Base-by-base conservation (phyloP, 2,797 vertebrate genomes). In the Notolabrus celidotus region DNA sequence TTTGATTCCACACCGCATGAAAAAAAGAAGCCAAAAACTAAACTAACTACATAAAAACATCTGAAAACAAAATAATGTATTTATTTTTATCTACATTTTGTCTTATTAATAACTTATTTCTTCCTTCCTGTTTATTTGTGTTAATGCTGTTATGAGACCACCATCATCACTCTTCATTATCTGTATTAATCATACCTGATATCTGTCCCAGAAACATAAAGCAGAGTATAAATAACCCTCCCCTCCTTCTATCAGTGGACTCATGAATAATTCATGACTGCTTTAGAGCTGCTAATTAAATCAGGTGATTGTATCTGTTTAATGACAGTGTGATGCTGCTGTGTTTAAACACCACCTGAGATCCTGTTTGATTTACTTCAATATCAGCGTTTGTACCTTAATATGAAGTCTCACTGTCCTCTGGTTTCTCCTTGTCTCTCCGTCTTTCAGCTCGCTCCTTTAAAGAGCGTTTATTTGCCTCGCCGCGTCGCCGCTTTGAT, bases 351-450 rank as follows among this genome's bases (percentile, higher is more conserved):
- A 2, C 43, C 23, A 4, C 5, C 49, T 31, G 27, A 70, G 60
- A 49, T 65, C 51, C 52, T 20, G 52, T 67, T 68, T 78, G 66
- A 67, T 74, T 79, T 77, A 23, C 65, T 69, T 77, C 59, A 47
- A 68, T 59, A 34, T 63, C 58, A 58, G 82, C 43, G 67, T 43
- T 58, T 46, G 17, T 39, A 73, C 68, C 54, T 75, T 14, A 38
- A 52, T 9, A 10, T 47, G 29, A 25, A 42, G 55, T 38, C 41
- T 15, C 11, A 15, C 52, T 12, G 57, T 54, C 69, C 69, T 71
- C 56, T 43, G 58, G 22, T 65, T 70, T 68, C 61, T 79, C 60
- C 43, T 74, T 1, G 34, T 72, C 70, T 59, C 31, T 22, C 11
- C 34, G 10, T 46, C 60, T 73, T 74, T 73, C 79, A 42, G 63